Evolutionary conservation across 2,113 vertebrate genomes (phyloP).

Genomic region (Crotalus tigris): DNA sequence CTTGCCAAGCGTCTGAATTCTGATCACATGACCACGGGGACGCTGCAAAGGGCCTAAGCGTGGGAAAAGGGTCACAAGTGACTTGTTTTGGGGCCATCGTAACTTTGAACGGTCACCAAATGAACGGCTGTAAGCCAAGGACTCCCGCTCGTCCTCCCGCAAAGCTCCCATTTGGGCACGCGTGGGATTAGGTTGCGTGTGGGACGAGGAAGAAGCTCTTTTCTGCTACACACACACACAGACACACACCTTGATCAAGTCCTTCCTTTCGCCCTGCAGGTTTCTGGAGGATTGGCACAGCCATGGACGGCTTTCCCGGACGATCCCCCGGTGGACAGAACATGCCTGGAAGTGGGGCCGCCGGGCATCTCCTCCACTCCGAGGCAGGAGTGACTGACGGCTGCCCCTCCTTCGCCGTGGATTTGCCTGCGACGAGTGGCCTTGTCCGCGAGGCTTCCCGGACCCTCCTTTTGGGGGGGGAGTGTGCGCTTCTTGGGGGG

Average conservation of each 20-base stretch:
- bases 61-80: too few species aligned
- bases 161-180: neutral
- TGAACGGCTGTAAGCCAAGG: too few species aligned
- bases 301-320: neutral
- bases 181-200: neutral
- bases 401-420: neutral
- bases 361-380: fast-evolving
- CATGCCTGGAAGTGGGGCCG: neutral
- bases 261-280: neutral
- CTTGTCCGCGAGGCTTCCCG: neutral
- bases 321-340: neutral
- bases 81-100: too few species aligned
- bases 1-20: too few species aligned
- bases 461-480: neutral
- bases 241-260: too few species aligned
- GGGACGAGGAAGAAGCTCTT: neutral
- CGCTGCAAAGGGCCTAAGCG: too few species aligned
- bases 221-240: too few species aligned
- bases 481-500: neutral
- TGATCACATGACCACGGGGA: too few species aligned
- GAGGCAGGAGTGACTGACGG: neutral
- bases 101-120: too few species aligned
- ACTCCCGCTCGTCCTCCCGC: too few species aligned
- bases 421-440: neutral
- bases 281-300: neutral